Conservation (phyloP, 2,888 invertebrate species). For the Carpatolechia fugitivella region DNA sequence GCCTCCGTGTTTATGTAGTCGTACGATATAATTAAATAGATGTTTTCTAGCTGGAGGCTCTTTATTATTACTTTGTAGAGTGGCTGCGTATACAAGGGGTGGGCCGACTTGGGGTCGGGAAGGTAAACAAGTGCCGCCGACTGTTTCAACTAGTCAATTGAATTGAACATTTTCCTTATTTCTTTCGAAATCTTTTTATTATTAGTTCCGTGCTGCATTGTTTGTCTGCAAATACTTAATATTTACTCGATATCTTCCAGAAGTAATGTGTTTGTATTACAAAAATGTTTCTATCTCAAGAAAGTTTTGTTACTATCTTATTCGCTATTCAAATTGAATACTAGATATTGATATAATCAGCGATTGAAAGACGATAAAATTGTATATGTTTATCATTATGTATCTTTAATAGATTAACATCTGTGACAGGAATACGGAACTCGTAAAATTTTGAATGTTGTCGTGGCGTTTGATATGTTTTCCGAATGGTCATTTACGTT, state of each 20-base stretch:
- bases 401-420: conserved; percentile 21
- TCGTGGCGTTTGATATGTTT: conserved; percentile 42
- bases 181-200: conserved; percentile 41
- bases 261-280: conserved; percentile 10
- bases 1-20: conserved; percentile 61
- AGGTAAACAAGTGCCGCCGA: conserved; percentile 69
- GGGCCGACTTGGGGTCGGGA: conserved; percentile 52
- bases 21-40: conserved; percentile 67
- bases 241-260: conserved; percentile 6
- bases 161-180: conserved; percentile 57
- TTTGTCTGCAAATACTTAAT: conserved; percentile 25
- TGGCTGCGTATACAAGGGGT: conserved; percentile 54
- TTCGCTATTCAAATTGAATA: background rate
- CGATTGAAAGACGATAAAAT: conserved; percentile 2
- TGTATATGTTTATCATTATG: conserved; percentile 3
- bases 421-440: conserved; percentile 19
- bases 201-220: conserved; percentile 28
- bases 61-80: conserved; percentile 76
- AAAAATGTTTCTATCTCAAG: no score
- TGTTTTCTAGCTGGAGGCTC: conserved; percentile 78
- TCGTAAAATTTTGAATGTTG: conserved; percentile 26
- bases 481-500: conserved; percentile 48
- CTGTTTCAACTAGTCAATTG: conserved; percentile 63
- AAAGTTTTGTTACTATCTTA: no score
- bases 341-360: background rate